phyloP scores from a whole-genome alignment of 2,113 vertebrate genomes.

The Odobenus rosmarus region DNA sequence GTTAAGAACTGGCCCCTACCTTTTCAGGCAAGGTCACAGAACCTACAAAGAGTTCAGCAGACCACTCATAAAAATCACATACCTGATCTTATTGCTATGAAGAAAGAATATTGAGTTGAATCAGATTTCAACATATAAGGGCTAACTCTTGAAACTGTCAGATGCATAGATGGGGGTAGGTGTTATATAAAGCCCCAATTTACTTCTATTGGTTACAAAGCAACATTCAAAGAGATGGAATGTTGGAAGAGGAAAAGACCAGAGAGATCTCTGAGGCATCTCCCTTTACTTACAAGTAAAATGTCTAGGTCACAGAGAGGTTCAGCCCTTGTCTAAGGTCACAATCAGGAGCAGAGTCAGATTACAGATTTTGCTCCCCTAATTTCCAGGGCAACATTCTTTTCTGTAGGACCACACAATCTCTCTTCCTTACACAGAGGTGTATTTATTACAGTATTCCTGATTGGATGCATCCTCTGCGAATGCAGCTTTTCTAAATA shows the following conservation, averaged over 20 bases:
- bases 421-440: neutral
- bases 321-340: neutral
- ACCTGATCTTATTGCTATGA: slow-evolving; percentile 66
- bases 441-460: neutral
- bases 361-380: neutral
- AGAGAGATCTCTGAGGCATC: neutral
- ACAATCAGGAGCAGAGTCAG: neutral
- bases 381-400: neutral
- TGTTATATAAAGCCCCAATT: neutral
- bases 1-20: slow-evolving; percentile 70
- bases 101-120: slow-evolving; percentile 51
- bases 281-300: neutral
- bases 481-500: neutral
- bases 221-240: neutral
- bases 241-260: neutral
- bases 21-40: slow-evolving; percentile 71
- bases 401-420: neutral
- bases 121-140: neutral
- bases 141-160: neutral
- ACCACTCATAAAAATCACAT: slow-evolving; percentile 32
- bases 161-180: neutral
- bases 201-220: neutral
- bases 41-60: slow-evolving; percentile 74
- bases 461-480: neutral
- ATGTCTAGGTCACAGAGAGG: neutral